Percentiles rank a stretch among this genome's conserved stretches.
phyloP scores from a whole-genome alignment of 2,113 vertebrate species.

The Sclerurus mexicanus region DNA sequence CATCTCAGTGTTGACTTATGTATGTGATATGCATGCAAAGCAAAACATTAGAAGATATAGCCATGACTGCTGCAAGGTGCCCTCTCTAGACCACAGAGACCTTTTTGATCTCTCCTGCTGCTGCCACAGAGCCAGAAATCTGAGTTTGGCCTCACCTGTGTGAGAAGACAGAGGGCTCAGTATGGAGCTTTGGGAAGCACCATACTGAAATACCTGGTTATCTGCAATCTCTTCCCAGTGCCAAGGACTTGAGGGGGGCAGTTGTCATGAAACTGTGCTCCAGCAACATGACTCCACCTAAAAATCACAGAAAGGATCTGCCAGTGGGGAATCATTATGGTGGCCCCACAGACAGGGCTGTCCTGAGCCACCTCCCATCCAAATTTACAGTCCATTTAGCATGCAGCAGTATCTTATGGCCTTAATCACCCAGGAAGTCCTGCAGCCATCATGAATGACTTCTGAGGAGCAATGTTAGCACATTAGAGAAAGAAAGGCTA shows the following conservation, averaged over 20 bases:
- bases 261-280: not conserved
- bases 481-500: not conserved
- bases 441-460: not conserved
- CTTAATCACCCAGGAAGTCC: not conserved
- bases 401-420: not conserved
- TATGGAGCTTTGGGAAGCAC: not conserved
- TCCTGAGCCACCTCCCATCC: not conserved
- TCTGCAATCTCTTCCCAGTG: not conserved
- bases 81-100: not conserved
- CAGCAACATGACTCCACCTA: rapidly evolving
- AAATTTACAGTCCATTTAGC: not conserved
- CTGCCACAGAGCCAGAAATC: not conserved
- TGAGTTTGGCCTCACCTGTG: too few relatives aligned
- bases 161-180: not conserved
- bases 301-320: not conserved
- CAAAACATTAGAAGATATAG: not conserved
- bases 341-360: not conserved
- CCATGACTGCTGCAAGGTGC: not conserved
- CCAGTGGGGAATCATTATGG: not conserved
- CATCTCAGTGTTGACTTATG: not conserved
- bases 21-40: not conserved
- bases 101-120: not conserved
- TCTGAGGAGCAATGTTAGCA: not conserved
- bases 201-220: not conserved
- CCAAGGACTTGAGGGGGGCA: not conserved